Percentiles rank a stretch among this genome's conserved stretches.
phyloP scores from a whole-genome alignment of 2,888 invertebrate genomes.

The Nomada lathburiana region DNA sequence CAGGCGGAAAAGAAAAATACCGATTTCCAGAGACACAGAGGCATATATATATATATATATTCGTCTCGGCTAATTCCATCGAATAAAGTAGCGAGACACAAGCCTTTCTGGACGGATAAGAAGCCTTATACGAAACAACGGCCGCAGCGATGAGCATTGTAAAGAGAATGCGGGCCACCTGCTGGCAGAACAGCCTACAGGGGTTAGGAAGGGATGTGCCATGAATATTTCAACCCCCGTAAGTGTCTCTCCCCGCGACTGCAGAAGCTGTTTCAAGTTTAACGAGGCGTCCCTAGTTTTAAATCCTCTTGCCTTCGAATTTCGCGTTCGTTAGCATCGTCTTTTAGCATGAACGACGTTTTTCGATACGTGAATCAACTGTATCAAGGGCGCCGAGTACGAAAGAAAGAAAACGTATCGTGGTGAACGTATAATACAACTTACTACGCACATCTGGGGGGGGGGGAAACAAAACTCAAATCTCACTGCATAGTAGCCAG shows the following conservation, averaged over 20 bases:
- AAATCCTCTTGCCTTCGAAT: conserved; percentile 5
- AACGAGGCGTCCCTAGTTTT: conserved; percentile 59
- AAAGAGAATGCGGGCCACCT: conserved; percentile 34
- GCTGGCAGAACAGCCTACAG: conserved; percentile 22
- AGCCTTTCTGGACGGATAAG: neutral
- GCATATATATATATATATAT: neutral
- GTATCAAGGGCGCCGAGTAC: neutral
- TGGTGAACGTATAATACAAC: no score
- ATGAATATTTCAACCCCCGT: conserved; percentile 78
- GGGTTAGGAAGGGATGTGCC: conserved; percentile 50
- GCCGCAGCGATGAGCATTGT: neutral
- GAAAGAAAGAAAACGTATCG: neutral
- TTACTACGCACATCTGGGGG: no score
- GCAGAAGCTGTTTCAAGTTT: conserved; percentile 70
- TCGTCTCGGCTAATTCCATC: neutral
- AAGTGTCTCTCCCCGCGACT: conserved; percentile 71
- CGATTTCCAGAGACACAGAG: neutral
- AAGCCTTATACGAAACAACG: conserved; percentile 8
- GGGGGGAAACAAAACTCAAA: no score
- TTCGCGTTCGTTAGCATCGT: conserved; percentile 39
- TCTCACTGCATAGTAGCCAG: no score
- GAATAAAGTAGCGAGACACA: neutral
- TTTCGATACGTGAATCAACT: neutral
- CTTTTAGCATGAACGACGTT: conserved; percentile 32
- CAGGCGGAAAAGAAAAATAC: neutral